These are phyloP conservation scores for Leptothorax acervorum DNA, from an alignment of 2,888 invertebrate species.

Conservation along the genomic window DNA sequence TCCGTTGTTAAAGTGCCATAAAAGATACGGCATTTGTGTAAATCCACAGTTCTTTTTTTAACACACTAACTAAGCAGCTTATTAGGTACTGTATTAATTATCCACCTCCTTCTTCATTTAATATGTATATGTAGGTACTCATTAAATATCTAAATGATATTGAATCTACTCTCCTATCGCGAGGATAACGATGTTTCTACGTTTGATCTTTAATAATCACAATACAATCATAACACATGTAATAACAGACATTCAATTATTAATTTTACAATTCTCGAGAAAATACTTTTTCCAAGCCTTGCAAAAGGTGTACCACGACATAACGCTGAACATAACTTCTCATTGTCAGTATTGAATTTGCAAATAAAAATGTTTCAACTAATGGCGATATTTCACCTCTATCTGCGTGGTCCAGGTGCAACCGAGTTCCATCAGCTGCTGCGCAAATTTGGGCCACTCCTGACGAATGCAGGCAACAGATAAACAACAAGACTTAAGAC, in stretches of 20 bases:
- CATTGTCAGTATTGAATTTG: background rate
- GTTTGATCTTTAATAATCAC: background rate
- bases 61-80: background rate
- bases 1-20: background rate
- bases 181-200: background rate
- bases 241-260: background rate
- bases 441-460: slow-evolving; percentile 95
- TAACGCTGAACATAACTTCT: background rate
- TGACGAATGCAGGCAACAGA: slow-evolving; percentile 86
- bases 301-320: background rate
- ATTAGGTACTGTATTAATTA: background rate
- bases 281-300: background rate
- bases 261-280: background rate
- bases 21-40: background rate
- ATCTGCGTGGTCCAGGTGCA: slow-evolving; percentile 93
- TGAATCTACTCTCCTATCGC: background rate
- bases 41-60: background rate
- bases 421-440: slow-evolving; percentile 94
- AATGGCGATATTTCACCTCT: slow-evolving; percentile 88
- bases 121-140: background rate
- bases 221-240: background rate
- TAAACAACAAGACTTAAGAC: slow-evolving; percentile 78
- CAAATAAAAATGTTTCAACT: slow-evolving; percentile 48
- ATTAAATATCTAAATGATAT: background rate
- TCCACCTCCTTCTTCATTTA: background rate